Evolutionary conservation across 2,797 vertebrate species (phyloP).

Genomic region (Aldrovandia affinis): DNA sequence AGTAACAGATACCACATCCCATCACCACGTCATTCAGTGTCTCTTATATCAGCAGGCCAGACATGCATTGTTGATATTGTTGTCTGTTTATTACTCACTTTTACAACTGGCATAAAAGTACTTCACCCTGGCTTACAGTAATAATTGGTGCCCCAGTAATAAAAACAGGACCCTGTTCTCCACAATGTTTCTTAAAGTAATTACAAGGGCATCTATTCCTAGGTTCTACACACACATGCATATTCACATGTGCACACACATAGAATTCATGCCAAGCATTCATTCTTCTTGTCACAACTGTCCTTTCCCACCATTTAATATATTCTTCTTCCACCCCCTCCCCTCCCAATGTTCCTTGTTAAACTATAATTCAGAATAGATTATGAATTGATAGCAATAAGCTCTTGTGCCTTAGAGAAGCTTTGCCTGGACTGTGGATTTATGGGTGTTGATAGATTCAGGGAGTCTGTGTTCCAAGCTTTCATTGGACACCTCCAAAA

Average conservation of each 20-base stretch:
- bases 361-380: not conserved
- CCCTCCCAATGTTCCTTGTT: not conserved
- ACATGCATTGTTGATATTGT: not conserved
- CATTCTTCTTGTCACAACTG: not conserved
- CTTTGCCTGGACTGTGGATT: slow-evolving; percentile 61
- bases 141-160: not conserved
- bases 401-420: not conserved
- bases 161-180: not conserved
- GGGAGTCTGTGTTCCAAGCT: slow-evolving; percentile 53
- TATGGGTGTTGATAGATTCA: slow-evolving; percentile 65
- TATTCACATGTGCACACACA: not conserved
- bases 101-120: not conserved
- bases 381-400: slow-evolving; percentile 47
- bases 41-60: not conserved
- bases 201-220: not conserved
- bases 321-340: not conserved
- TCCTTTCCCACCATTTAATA: slow-evolving; percentile 28
- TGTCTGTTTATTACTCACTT: not conserved
- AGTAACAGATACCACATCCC: not conserved
- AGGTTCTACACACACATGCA: not conserved
- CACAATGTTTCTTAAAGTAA: not conserved
- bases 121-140: not conserved
- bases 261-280: not conserved
- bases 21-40: not conserved
- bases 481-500: not conserved